Evolutionary conservation across 2,797 vertebrate species (phyloP).

Genomic region (Clarias pachynema): DNA sequence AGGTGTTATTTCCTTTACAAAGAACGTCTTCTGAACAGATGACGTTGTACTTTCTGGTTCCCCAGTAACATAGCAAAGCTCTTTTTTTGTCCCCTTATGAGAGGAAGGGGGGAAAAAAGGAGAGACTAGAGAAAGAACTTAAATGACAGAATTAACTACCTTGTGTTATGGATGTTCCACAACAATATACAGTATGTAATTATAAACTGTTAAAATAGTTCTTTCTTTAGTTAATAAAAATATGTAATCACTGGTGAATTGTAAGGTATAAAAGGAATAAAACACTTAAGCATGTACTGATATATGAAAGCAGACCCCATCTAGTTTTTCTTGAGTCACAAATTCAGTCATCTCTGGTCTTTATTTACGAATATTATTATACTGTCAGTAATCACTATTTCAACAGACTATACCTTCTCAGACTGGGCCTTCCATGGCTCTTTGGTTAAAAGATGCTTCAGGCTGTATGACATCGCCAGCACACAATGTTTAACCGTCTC

Average conservation of each 20-base stretch:
- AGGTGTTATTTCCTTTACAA: neutral
- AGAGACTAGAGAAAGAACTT: neutral
- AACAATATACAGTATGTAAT: neutral
- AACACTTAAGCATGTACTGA: neutral
- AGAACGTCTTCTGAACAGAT: neutral
- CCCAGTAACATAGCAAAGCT: neutral
- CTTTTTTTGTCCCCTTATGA: neutral
- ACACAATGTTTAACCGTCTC: conserved; percentile 73
- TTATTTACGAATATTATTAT: neutral
- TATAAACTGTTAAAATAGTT: neutral
- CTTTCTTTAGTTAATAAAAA: neutral
- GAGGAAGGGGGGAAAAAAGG: neutral
- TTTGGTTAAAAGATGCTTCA: conserved; percentile 82
- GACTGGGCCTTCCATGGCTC: conserved; percentile 90
- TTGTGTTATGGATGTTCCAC: neutral
- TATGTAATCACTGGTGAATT: neutral
- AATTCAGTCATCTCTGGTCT: neutral
- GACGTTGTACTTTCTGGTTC: neutral
- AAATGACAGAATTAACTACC: no score
- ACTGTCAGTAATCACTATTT: neutral
- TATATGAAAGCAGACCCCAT: neutral
- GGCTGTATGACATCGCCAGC: conserved; percentile 79
- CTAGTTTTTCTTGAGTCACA: neutral
- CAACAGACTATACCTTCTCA: conserved; percentile 78
- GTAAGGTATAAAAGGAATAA: neutral